These are phyloP conservation scores for Xylota sylvarum DNA, from an alignment of 2,888 invertebrate species.

Conservation along the genomic window DNA sequence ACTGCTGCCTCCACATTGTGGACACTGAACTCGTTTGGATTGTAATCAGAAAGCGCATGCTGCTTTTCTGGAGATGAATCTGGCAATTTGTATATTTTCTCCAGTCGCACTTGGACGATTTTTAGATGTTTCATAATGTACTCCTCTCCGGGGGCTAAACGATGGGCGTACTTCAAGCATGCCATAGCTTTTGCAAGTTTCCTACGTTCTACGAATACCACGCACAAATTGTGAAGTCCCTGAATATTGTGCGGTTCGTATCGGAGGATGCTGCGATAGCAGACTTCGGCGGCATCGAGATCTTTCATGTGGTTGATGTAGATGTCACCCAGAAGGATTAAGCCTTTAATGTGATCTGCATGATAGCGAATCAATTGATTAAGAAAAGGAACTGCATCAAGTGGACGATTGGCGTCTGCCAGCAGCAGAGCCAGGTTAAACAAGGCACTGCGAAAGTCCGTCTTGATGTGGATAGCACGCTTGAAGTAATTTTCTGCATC, in stretches of 20 bases:
- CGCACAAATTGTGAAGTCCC: conserved; percentile 97
- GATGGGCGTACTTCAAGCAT: conserved; percentile 92
- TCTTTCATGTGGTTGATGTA: conserved; percentile 98
- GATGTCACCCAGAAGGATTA: conserved; percentile 97
- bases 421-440: conserved; percentile 96
- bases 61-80: conserved; percentile 82
- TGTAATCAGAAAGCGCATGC: conserved; percentile 83
- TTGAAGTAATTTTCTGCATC: conserved; percentile 97
- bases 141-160: conserved; percentile 94
- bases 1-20: background rate
- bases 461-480: conserved; percentile 93
- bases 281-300: conserved; percentile 97
- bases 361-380: conserved; percentile 96
- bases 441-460: conserved; percentile 96
- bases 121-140: conserved; percentile 96
- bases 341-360: conserved; percentile 97
- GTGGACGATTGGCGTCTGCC: conserved; percentile 94
- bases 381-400: conserved; percentile 96
- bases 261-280: conserved; percentile 94
- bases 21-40: conserved; percentile 82
- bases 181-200: conserved; percentile 93
- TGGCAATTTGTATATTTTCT: conserved; percentile 82
- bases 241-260: conserved; percentile 96
- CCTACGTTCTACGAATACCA: conserved; percentile 97
- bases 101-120: conserved; percentile 88